Evolutionary conservation across 2,888 invertebrate species (phyloP), one percentile per base, ranked within the genome.

Genomic region (Asteroscopus sphinx): DNA sequence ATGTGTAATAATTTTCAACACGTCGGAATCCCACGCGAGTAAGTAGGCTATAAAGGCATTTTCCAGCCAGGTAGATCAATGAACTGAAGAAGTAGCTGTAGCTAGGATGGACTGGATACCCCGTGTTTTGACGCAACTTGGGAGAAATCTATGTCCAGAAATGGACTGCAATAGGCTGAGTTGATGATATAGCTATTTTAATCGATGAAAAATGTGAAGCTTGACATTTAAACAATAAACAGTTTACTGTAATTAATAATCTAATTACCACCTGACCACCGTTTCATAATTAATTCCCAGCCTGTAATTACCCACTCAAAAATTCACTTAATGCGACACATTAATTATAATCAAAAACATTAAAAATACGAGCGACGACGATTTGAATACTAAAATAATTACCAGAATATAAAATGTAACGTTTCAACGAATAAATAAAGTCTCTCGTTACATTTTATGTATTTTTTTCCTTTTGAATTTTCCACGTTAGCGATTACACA

Each of bases 401-500:
- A 63, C 56, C 28, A 21, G 44, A 39, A 25, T 39, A 42, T 11
- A 60, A 66, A 30, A 59, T 45, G 59, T 48, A 44, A 67, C 33
- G 41, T 63, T 68, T 52, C 58, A 58, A 41, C 65, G 33, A 56
- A 54, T 57, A 71, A 63, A 74, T 68, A 68, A 70, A 60, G 54
- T 44, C 57, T 68, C 60, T 73, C 64, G 68, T 58, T 58, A 61
- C 58, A 25, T 54, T 68, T 68, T 62, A 41, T 48, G 46, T 70
- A 59, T 72, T 64, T 66, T 47, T 61, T 69, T 75, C 69, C 70
- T 70, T 79, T 74, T 76, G 80, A 80, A 81, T 82, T 79, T 79
- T 79, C 79, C 78, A 76, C 75, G 70, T 77, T 76, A 79, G 76
- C 76, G 77, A 76, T 82, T 79, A 78, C 78, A 80, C 79, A 74